Base-by-base conservation (phyloP, 2,888 invertebrate species). In the Diarsia mendica region DNA sequence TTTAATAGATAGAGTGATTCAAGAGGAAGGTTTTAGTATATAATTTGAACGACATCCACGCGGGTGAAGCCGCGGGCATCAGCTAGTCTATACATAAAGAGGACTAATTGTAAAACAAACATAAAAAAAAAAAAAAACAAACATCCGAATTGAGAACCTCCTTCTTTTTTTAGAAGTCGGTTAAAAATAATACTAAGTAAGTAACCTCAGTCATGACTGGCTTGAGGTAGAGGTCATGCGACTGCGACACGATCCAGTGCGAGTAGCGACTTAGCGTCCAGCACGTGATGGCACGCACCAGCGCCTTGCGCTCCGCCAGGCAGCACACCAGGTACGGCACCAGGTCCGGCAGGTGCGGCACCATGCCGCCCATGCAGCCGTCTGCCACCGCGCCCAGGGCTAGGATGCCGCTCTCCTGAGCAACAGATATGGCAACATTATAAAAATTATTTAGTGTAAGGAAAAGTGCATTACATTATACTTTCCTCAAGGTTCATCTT, bases 181-280 rank as follows among this genome's bases (percentile, higher is more conserved):
- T n/a, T n/a, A n/a, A 44, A 10, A 13, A 58, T 18, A 33, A 4
- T 33, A 48, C 6, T 13, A 33, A 64, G 6, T 11, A 1, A 18
- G 58, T 61, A 4, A 98, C 98, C 97, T 99, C 99, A 28, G 98
- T 98, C 98, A 99, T 99, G 78, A 99, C 97, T 3, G 99, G 99
- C 89, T 99, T 98, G 83, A 99, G 97, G 94, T 99, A 99, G 77
- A 98, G 97, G 89, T 99, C 99, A 93, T 99, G 99, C 10, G 99
- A 98, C 94, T 99, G 99, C 77, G 98, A 97, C 20, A 99, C 99
- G 68, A 99, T 99, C 99, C 99, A 99, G 95, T 99, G 99, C 63
- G 99, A 99, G 95, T 99, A 99, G 72, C 99, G 97, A 85, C 99
- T 99, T 49, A 99, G 97, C 0, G 99, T 99, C 99, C 99, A 99